Evolutionary conservation across 2,113 vertebrate species (phyloP), one percentile per base, ranked within the genome.

Genomic region (Hydropotes inermis): DNA sequence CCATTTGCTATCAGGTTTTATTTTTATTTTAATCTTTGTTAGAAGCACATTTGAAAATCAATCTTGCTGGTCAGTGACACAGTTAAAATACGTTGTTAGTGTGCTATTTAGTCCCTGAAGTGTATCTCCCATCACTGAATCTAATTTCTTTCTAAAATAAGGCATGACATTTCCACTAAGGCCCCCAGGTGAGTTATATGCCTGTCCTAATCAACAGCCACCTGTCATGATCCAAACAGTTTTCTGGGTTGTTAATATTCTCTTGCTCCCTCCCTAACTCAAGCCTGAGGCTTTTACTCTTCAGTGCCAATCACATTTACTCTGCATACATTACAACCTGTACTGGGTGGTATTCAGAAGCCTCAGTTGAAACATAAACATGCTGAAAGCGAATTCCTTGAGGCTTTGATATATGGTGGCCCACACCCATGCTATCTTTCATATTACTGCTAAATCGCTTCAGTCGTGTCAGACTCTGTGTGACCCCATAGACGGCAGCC

Each of bases 121-220:
- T 86, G 1, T 95, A 30, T 82, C 92, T 96, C 28, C 39, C 89
- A 47, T 70, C 9, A n/a, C 67, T 58, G 76, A 96, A 85, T 96
- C 94, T 96, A 95, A 97, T 95, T 98, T 95, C 39, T 55, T 97
- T 98, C 97, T 97, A 97, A 98, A 98, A 97, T 94, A 97, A 97
- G 91, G 85, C 52, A 82, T 98, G 98, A 91, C 97, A 98, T 97
- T 98, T 98, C 90, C 94, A 94, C 39, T 47, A 54, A 15, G 88
- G 96, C 94, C 96, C 98, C 97, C 95, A 93, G 97, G 98, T 98
- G 97, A 92, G 97, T 91, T 95, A 60, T 47, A 61, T 64, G 98
- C 81, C 93, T 96, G 78, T 89, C 85, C 92, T 93, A 91, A 98
- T 97, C 93, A 96, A 43, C 93, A 97, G 94, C 97, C 98, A 98